phyloP scores from a whole-genome alignment of 2,888 invertebrate genomes.

The Nudaria mundana region DNA sequence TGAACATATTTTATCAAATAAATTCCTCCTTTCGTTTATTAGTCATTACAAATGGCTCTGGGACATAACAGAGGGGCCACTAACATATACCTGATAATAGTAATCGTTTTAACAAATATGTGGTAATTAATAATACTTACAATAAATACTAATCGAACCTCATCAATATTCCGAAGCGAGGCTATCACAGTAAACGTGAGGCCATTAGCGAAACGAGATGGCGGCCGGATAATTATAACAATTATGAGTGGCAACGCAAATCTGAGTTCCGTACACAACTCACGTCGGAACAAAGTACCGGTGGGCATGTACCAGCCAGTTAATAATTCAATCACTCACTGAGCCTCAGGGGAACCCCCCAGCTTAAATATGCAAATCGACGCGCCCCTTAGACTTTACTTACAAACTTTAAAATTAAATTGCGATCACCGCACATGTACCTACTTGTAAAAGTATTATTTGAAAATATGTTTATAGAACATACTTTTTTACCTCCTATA shows the following conservation, averaged over 20 bases:
- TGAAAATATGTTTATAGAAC: not conserved
- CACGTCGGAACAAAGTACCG: conserved; percentile 56
- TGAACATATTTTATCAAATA: no score
- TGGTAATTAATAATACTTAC: conserved; percentile 21
- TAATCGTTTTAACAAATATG: conserved; percentile 10
- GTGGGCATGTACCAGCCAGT: conserved; percentile 56
- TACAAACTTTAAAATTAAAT: conserved; percentile 61
- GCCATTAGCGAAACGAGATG: conserved; percentile 50
- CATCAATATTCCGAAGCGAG: conserved; percentile 44
- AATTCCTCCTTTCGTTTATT: no score
- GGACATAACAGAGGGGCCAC: no score
- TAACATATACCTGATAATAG: conserved; percentile 5
- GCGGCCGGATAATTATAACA: conserved; percentile 54
- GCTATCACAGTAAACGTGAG: conserved; percentile 40
- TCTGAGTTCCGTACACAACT: conserved; percentile 48
- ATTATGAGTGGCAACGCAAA: conserved; percentile 48
- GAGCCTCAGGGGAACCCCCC: conserved; percentile 37
- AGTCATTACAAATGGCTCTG: no score
- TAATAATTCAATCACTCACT: conserved; percentile 74
- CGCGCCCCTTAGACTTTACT: conserved; percentile 39
- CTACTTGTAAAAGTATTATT: not conserved
- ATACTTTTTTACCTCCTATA: no score
- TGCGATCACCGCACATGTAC: conserved; percentile 36
- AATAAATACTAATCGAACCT: conserved; percentile 27
- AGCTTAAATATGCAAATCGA: conserved; percentile 68